Percentiles rank a stretch among this genome's conserved stretches.
phyloP scores from a whole-genome alignment of 64 coral and sea anemone species.

The Trachythela sp. region DNA sequence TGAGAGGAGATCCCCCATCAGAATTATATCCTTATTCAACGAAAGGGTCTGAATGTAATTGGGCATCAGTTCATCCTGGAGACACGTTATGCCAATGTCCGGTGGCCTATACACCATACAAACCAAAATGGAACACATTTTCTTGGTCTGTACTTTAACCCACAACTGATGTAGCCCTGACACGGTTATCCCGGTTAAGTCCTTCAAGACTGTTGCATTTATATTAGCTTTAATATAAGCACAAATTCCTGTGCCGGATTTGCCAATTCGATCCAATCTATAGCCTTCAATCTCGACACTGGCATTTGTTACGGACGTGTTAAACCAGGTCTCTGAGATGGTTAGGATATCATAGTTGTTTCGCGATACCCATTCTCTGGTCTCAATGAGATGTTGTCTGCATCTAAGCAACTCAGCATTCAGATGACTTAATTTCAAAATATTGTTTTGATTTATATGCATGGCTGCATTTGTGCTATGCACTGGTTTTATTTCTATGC shows the following conservation, averaged over 20 bases:
- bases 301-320: slow-evolving; percentile 23
- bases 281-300: slow-evolving; percentile 17
- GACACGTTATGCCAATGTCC: slow-evolving; percentile 14
- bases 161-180: slow-evolving; percentile 44
- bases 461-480: background rate
- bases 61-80: slow-evolving; percentile 41
- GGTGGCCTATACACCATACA: slow-evolving; percentile 35
- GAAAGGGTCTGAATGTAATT: slow-evolving; percentile 35
- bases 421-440: slow-evolving; percentile 21
- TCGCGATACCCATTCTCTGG: slow-evolving; percentile 16
- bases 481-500: background rate
- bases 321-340: slow-evolving; percentile 40
- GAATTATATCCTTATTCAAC: slow-evolving; percentile 33
- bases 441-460: slow-evolving; percentile 15
- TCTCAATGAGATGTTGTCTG: slow-evolving; percentile 34
- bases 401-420: slow-evolving; percentile 31
- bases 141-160: slow-evolving; percentile 36
- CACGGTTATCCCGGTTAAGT: background rate
- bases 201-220: slow-evolving; percentile 19
- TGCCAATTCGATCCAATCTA: slow-evolving; percentile 39
- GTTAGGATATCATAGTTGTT: slow-evolving; percentile 15
- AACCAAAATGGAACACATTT: slow-evolving; percentile 27
- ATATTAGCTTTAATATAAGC: slow-evolving; percentile 14
- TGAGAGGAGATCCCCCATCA: slow-evolving; percentile 44
- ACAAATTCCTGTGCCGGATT: slow-evolving; percentile 23